These are phyloP conservation scores for Cosmopolites sordidus DNA, from an alignment of 2,888 invertebrate species.

Conservation along the genomic window DNA sequence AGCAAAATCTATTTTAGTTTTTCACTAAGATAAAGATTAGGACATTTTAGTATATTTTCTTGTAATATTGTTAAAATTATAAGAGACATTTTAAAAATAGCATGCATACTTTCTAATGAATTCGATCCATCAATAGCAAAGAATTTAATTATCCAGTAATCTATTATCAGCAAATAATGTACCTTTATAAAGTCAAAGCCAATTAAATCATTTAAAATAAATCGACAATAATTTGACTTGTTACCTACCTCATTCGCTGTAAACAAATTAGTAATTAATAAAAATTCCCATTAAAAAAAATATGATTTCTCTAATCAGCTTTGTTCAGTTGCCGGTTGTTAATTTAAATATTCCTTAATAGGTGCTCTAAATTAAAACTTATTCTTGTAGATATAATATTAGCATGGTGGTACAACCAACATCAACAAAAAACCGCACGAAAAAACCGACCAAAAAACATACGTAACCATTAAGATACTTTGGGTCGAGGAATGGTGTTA, in stretches of 20 bases:
- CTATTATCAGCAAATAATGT: too few species aligned
- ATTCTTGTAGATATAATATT: too few species aligned
- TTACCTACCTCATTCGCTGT: conserved; percentile 2
- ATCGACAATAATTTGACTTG: conserved; percentile 2
- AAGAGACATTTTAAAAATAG: too few species aligned
- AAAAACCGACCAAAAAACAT: too few species aligned
- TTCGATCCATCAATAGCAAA: neutral
- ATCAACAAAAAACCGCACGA: too few species aligned
- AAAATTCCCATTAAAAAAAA: neutral
- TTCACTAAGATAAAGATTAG: too few species aligned
- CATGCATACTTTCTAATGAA: neutral
- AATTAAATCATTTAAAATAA: neutral
- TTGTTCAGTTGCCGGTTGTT: neutral
- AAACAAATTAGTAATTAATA: neutral
- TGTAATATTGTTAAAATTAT: too few species aligned
- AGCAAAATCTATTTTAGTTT: too few species aligned
- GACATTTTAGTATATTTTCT: too few species aligned
- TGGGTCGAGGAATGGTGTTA: too few species aligned
- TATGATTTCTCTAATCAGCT: neutral
- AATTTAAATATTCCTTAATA: neutral
- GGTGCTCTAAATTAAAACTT: neutral
- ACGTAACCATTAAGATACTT: too few species aligned
- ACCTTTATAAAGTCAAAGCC: conserved; percentile 1
- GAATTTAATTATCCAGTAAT: neutral
- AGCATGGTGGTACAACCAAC: too few species aligned